phyloP scores from a whole-genome alignment of 2,888 invertebrate genomes.

The Aphrophora alni region DNA sequence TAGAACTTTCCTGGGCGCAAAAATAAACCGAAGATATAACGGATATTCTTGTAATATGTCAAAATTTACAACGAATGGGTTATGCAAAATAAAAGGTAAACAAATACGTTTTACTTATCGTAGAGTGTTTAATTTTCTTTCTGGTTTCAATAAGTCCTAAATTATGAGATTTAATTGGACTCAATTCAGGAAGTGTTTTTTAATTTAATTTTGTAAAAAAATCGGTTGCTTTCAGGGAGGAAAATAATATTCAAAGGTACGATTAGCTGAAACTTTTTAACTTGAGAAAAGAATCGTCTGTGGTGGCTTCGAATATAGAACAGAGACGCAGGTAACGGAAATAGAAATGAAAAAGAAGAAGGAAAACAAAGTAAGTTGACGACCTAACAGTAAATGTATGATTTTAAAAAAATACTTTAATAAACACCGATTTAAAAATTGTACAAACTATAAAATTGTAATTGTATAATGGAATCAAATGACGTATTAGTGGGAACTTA shows the following conservation, averaged over 20 bases:
- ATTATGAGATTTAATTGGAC: slow-evolving; percentile 29
- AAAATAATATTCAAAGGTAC: background rate
- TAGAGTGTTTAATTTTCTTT: slow-evolving; percentile 26
- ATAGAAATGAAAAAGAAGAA: background rate
- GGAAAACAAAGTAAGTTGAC: background rate
- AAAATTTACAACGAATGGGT: no score
- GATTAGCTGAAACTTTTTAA: background rate
- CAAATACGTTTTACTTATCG: slow-evolving; percentile 33
- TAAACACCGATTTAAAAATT: no score
- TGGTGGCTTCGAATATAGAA: background rate
- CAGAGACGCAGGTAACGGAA: background rate
- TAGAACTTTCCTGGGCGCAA: no score
- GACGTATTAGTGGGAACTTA: no score
- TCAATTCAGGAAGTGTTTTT: slow-evolving; percentile 15
- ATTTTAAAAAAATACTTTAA: background rate
- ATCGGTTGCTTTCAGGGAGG: background rate
- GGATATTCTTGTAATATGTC: no score
- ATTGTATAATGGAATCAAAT: no score
- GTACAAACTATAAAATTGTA: no score
- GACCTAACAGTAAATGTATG: background rate
- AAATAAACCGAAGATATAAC: background rate
- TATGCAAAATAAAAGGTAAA: background rate
- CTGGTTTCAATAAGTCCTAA: slow-evolving; percentile 27
- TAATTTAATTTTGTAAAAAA: slow-evolving; percentile 28
- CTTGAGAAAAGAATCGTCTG: background rate